phyloP scores from a whole-genome alignment of 2,888 invertebrate genomes.

The Brachypalpus laphriformis region DNA sequence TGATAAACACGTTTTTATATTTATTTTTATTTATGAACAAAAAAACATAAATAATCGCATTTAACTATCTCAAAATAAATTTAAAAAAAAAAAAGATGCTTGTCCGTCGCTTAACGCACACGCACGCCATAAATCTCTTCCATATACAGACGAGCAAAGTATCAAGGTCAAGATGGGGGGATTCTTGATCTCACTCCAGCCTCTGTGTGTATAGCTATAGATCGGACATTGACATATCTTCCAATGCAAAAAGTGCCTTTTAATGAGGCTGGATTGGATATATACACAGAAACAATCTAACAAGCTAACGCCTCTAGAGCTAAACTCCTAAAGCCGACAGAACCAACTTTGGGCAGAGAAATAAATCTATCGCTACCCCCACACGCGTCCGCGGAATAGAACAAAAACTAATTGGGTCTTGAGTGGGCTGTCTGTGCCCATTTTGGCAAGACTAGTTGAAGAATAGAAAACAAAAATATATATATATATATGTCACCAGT shows the following conservation, averaged over 20 bases:
- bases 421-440: slow-evolving; percentile 36
- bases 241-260: not conserved
- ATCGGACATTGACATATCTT: slow-evolving; percentile 55
- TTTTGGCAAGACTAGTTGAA: slow-evolving; percentile 29
- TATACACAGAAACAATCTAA: too few species aligned
- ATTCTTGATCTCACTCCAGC: slow-evolving; percentile 22
- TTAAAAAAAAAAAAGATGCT: not conserved
- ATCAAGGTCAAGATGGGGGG: slow-evolving; percentile 60
- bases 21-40: not conserved
- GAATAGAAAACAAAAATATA: not conserved
- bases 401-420: not conserved
- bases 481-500: not conserved
- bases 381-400: slow-evolving; percentile 4
- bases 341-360: slow-evolving; percentile 12
- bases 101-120: slow-evolving; percentile 4
- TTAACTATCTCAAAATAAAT: slow-evolving; percentile 36
- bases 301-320: slow-evolving; percentile 15
- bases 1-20: slow-evolving; percentile 38
- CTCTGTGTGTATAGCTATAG: slow-evolving; percentile 19
- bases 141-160: slow-evolving; percentile 16
- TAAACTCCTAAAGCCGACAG: slow-evolving; percentile 10
- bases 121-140: slow-evolving; percentile 31
- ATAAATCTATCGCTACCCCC: slow-evolving; percentile 27
- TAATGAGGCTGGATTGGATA: not conserved
- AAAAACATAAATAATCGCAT: slow-evolving; percentile 15